Conservation (phyloP, 1,140 invertebrate genomes). For the Drosophila virilis region DNA sequence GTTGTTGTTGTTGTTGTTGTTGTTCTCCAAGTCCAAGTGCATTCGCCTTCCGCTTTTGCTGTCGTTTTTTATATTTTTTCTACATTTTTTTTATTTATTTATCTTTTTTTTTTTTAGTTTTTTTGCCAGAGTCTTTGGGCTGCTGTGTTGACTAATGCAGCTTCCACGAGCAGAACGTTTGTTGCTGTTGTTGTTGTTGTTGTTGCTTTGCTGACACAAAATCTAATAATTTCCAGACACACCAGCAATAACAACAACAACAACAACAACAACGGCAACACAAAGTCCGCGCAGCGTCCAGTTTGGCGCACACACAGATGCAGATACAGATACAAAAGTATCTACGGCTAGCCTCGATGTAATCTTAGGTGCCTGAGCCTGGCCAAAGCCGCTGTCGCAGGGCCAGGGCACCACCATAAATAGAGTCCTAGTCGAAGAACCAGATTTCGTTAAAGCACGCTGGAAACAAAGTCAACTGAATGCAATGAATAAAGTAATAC, state of each 20-base stretch:
- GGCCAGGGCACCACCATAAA: constrained; percentile 35
- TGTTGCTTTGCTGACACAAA: constrained; percentile 51
- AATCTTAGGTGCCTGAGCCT: constrained; percentile 74
- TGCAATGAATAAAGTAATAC: too few relatives aligned
- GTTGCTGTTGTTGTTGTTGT: constrained; percentile 36
- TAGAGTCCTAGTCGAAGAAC: constrained; percentile 56
- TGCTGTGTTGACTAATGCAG: constrained; percentile 64
- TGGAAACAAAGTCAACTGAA: too few relatives aligned
- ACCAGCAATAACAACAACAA: constrained; percentile 43
- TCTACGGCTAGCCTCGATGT: constrained; percentile 44
- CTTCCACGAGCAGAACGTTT: constrained; percentile 38
- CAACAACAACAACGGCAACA: neutral
- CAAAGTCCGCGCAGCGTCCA: constrained; percentile 47
- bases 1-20: constrained; percentile 27
- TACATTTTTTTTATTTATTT: constrained; percentile 13
- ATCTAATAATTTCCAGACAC: constrained; percentile 58
- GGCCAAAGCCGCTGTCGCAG: neutral
- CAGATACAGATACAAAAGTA: constrained; percentile 48
- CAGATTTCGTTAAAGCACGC: constrained; percentile 24
- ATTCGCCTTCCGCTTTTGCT: constrained; percentile 66
- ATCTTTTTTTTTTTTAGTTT: constrained; percentile 36
- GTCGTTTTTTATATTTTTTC: constrained; percentile 33
- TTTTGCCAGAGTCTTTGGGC: constrained; percentile 20
- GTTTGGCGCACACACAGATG: constrained; percentile 46
- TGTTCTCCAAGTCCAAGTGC: constrained; percentile 54